Base-by-base conservation (phyloP, 2,888 invertebrate species). In the Harmothoe impar region DNA sequence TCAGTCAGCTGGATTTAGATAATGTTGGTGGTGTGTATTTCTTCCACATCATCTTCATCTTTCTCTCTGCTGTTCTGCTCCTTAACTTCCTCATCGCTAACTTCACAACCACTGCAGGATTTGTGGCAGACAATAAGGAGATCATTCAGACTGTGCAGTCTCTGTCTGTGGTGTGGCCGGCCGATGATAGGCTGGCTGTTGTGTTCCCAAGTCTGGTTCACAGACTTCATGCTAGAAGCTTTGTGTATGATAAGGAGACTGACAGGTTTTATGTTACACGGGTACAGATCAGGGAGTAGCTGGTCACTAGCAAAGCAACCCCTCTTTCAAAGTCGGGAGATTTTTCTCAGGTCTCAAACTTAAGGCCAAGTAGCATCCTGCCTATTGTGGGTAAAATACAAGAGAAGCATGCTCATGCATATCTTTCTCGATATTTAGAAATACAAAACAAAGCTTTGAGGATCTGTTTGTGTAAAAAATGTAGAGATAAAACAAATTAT, bases 51-150 rank as follows among this genome's bases (percentile, higher is more conserved):
- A 10, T 84, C 10, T 84, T 84, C 25, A 20, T 51, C n/a, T 84
- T 84, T 43, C 43, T 84, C 84, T 35, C 84, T 35, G 84, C 84
- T 10, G 23, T 84, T n/a, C 43, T 84, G 35, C 51, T 84, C n/a
- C 84, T 84, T 0, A 84, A 84, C 29, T 84, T 84, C 25, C 51
- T 84, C 15, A 51, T 84, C 17, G 84, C 84, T 51, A 84, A 84
- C 25, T 84, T 84, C 29, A 43, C 84, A n/a, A 84, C 3, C 43
- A 33, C 84, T 20, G 84, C 43, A 5, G 51, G 43, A 0, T 35
- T 84, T 84, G 84, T 84, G 3, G 10, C 84, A 51, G 84, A 84
- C 1, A 84, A 84, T 29, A 43, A 43, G 84, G 20, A 23, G n/a
- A 51, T 25, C 23, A 33, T 84, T 33, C 43, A 84, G 23, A 84